phyloP scores from a whole-genome alignment of 2,888 invertebrate genomes.

The Oscheius sp. region DNA sequence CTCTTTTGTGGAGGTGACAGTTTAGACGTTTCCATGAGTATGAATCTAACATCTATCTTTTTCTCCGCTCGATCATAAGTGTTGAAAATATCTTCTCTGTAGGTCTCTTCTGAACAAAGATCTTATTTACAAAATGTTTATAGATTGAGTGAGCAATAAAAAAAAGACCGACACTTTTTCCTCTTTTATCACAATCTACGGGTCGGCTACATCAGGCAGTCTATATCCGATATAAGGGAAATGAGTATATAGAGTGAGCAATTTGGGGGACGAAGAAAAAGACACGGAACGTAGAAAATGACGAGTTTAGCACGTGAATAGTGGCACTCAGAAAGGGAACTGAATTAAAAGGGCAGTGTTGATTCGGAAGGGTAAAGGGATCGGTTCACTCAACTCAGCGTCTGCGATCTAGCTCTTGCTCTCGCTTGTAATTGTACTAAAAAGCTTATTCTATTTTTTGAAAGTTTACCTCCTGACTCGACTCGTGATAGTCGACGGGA shows the following conservation, averaged over 20 bases:
- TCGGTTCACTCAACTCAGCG: constrained; percentile 22
- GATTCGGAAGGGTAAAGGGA: not conserved
- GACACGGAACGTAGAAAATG: constrained; percentile 10
- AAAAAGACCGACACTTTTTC: not conserved
- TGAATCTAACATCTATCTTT: too few relatives aligned
- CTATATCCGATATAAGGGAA: not conserved
- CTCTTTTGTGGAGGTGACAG: too few relatives aligned
- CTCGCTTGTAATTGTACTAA: constrained; percentile 66
- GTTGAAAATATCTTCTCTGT: too few relatives aligned
- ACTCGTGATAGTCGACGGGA: constrained; percentile 63
- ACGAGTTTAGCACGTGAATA: constrained; percentile 1
- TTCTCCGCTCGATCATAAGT: too few relatives aligned
- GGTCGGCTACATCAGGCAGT: not conserved
- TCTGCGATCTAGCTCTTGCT: constrained; percentile 52
- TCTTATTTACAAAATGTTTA: not conserved
- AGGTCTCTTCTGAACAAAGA: too few relatives aligned
- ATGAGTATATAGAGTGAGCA: not conserved
- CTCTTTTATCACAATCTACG: not conserved
- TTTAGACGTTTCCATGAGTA: too few relatives aligned
- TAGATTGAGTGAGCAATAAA: constrained; percentile 15
- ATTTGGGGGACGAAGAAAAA: constrained; percentile 1
- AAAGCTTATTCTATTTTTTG: constrained; percentile 28
- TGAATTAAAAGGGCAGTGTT: constrained; percentile 17
- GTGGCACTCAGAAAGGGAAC: constrained; percentile 21
- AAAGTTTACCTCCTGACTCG: constrained; percentile 38